Conservation (phyloP, 1,140 invertebrate species). For the Anastrepha ludens region DNA sequence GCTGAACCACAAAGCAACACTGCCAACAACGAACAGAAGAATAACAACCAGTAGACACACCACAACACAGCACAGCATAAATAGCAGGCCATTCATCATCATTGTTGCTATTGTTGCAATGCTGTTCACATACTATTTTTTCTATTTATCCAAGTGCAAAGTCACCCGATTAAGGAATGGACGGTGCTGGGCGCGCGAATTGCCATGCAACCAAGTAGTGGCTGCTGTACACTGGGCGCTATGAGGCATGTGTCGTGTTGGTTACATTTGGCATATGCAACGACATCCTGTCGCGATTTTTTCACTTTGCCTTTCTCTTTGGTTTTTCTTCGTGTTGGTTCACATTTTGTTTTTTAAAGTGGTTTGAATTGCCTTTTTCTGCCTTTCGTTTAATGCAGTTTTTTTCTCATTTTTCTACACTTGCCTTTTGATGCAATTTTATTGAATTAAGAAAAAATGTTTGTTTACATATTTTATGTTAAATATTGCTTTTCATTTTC, state of each 20-base stretch:
- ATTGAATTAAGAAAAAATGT: no score
- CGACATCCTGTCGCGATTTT: conserved; percentile 3
- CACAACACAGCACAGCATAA: conserved; percentile 24
- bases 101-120: conserved; percentile 14
- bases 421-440: neutral
- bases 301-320: neutral
- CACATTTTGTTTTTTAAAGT: neutral
- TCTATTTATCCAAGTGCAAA: neutral
- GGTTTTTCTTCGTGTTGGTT: neutral
- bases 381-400: neutral
- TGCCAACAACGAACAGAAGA: neutral
- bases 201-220: neutral
- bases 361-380: neutral
- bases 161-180: neutral
- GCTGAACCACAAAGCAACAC: conserved; percentile 11
- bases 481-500: no score
- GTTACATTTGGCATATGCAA: conserved; percentile 25
- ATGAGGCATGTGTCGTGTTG: no score
- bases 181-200: neutral
- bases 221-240: neutral
- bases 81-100: conserved; percentile 39
- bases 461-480: no score
- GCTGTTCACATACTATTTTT: neutral
- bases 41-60: conserved; percentile 13
- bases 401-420: neutral